These are phyloP conservation scores for Phragmatobia fuliginosa DNA, from an alignment of 2,888 invertebrate species.

Conservation along the genomic window DNA sequence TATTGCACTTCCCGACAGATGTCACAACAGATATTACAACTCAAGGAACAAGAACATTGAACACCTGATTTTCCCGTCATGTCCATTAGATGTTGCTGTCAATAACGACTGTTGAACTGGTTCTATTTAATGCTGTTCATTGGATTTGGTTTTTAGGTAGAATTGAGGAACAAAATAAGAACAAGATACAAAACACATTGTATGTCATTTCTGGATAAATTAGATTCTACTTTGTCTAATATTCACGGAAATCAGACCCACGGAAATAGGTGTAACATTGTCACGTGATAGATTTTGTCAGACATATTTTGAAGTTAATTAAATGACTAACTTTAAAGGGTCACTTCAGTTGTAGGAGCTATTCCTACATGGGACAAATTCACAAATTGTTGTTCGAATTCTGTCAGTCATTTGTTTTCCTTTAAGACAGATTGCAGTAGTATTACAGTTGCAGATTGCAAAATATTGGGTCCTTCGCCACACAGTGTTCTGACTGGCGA, in stretches of 20 bases:
- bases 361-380: too few species aligned
- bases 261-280: background rate
- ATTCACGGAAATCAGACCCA: background rate
- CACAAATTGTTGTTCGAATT: too few species aligned
- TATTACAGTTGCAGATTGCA: too few species aligned
- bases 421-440: too few species aligned
- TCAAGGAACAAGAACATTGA: conserved; percentile 30
- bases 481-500: too few species aligned
- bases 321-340: too few species aligned
- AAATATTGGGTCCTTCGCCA: too few species aligned
- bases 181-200: background rate
- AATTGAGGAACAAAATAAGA: background rate
- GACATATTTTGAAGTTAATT: too few species aligned
- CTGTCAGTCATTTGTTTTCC: too few species aligned
- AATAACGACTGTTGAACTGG: conserved; percentile 1
- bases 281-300: too few species aligned
- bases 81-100: conserved; percentile 38
- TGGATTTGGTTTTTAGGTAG: background rate
- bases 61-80: conserved; percentile 44
- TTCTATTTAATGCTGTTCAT: background rate
- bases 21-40: conserved; percentile 39
- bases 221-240: background rate
- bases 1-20: conserved; percentile 6
- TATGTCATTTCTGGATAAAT: background rate
- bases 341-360: too few species aligned